Conservation (phyloP, 2,797 vertebrate species). For the Coilia nasus region DNA sequence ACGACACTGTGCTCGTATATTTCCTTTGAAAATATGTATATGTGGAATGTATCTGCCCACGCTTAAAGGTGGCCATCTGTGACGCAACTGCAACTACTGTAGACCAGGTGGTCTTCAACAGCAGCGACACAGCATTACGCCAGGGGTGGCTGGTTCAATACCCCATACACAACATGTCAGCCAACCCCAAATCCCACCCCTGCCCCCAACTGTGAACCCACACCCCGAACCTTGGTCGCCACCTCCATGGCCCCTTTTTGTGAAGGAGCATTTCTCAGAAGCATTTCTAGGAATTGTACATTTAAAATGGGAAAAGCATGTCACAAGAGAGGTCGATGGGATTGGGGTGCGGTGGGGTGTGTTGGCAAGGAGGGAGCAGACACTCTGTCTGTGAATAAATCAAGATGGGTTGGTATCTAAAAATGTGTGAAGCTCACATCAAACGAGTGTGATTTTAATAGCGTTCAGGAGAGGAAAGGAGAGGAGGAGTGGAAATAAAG, state of each 20-base stretch:
- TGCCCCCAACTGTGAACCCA: too few relatives aligned
- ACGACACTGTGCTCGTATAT: neutral
- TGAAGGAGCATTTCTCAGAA: neutral
- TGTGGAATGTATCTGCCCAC: neutral
- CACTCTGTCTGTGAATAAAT: neutral
- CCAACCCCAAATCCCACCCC: too few relatives aligned
- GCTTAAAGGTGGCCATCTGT: neutral
- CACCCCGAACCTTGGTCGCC: too few relatives aligned
- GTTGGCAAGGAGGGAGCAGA: too few relatives aligned
- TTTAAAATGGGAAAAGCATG: neutral
- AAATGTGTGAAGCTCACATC: conserved; percentile 39
- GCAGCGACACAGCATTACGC: neutral
- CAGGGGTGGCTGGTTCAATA: neutral
- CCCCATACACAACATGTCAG: neutral
- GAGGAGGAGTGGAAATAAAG: conserved; percentile 15
- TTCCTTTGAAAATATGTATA: neutral
- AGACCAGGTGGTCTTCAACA: neutral
- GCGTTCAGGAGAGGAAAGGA: conserved; percentile 19
- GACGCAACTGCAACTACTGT: too few relatives aligned
- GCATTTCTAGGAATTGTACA: conserved; percentile 18
- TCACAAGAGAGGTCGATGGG: neutral
- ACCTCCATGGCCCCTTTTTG: neutral
- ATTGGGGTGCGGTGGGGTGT: neutral
- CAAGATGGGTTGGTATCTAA: conserved; percentile 32
- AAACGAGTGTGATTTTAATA: conserved; percentile 42